Base-by-base conservation (phyloP, 37 sponge, comb jelly and placozoan genomes). In the Spongia lamella region DNA sequence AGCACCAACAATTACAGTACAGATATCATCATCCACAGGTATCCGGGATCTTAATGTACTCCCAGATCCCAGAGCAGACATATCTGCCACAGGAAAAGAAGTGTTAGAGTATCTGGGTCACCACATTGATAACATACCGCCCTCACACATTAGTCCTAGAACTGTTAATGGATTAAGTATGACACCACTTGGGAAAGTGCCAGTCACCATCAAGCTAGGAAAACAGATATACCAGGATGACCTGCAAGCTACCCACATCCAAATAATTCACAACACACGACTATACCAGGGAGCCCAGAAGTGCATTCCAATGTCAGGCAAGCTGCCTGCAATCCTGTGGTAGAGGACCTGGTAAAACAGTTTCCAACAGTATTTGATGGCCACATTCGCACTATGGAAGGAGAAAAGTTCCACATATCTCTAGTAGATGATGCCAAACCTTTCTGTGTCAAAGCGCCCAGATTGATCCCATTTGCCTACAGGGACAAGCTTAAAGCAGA, bases 71-170 rank as follows among this genome's bases (percentile, higher is more conserved):
- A 22, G 17, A 7, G 59, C 20, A 24, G 75, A 61, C 20, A 71
- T 71, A 55, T 53, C 72, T 25, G 32, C 54, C 33, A 56, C 72
- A 5, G 54, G 72, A 53, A 29, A 55, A 54, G 17, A 13, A 5
- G 20, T 71, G 15, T 34, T 71, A 13, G 3, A 71, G 22, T 21
- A n/a, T 25, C 27, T 31, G 24, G n/a, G 33, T 1, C 22, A 20
- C 31, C 67, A 53, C 67, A 66, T 39, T 6, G 72, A 71, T 33
- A 71, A 71, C 32, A 55, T 71, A 19, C 53, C 54, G 31, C 72
- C 72, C 16, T 71, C 72, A 24, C 15, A 31, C 31, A 53, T 53
- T 15, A 15, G 31, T 19, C 72, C 72, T 14, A 4, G 56, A 53
- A 27, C 72, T 29, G 72, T 71, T 19, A 71, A n/a, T n/a, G n/a